Base-by-base conservation (phyloP, 2,888 invertebrate genomes). In the Nycteola revayana region DNA sequence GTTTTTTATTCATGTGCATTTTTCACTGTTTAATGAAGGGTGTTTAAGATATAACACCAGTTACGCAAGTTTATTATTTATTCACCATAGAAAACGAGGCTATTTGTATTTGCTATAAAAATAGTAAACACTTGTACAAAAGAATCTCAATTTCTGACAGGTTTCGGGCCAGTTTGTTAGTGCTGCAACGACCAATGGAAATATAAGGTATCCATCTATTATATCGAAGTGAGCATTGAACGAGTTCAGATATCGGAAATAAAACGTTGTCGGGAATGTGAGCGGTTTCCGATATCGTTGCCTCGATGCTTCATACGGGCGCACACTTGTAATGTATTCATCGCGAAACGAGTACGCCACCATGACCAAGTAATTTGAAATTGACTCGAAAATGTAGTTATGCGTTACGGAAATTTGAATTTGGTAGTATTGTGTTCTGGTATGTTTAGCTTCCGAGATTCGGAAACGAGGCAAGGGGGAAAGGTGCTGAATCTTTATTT, bases 181-280 rank as follows among this genome's bases (percentile, higher is more conserved):
- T 30, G 14, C 11, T 9, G 24, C 27, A 10, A 31, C 8, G 31
- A 34, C 25, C 32, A 38, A 43, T 57, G 48, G 43, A 57, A 50
- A 40, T 51, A 32, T 36, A 39, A 49, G 50, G 44, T 50, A 51
- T 58, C 45, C 45, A 55, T 54, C 55, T 53, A 60, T 62, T 60
- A 61, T 52, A 60, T 56, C 53, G 56, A 54, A 60, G 64, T 62
- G 66, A 60, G 54, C 65, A 65, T 60, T 64, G 59, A 57, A 52
- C 62, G 42, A 53, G 52, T 51, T 54, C 58, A 57, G 60, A 62
- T 66, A 63, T 61, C 59, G 66, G 62, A 61, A 62, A 66, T 69
- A 63, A 67, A 72, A 65, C 60, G 61, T 39, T 56, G 54, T 55
- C 52, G 56, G 53, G 56, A 52, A 57, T 57, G 57, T 28, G 47